These are phyloP conservation scores for Emydura subglobosa DNA, from an alignment of 2,113 vertebrate genomes.

Conservation along the genomic window DNA sequence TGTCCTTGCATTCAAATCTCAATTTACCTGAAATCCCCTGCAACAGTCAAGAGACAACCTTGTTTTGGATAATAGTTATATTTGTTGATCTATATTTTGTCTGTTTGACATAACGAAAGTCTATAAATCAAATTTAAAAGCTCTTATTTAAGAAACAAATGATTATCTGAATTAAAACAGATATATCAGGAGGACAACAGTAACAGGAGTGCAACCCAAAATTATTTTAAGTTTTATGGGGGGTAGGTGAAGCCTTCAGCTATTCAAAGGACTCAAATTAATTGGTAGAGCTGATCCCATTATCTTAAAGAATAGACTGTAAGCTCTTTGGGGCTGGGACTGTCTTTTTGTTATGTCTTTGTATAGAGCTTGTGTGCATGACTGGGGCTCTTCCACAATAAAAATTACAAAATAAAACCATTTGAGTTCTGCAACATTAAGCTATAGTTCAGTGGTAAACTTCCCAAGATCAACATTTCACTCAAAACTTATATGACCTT, in stretches of 20 bases:
- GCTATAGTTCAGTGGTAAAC: background rate
- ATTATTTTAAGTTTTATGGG: background rate
- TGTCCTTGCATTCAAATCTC: too few species aligned
- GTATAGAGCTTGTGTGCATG: background rate
- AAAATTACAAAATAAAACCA: background rate
- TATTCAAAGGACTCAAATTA: background rate
- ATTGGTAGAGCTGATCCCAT: background rate
- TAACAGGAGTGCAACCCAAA: background rate
- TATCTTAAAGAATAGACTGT: background rate
- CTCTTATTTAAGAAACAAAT: too few species aligned
- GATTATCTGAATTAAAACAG: too few species aligned
- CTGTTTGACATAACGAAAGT: too few species aligned
- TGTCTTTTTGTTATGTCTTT: background rate
- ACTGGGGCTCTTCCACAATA: background rate
- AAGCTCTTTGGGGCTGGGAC: background rate
- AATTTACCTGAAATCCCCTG: too few species aligned
- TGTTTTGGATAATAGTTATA: too few species aligned
- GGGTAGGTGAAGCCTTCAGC: background rate
- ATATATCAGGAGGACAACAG: background rate
- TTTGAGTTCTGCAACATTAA: background rate
- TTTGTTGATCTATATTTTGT: too few species aligned
- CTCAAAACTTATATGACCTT: background rate
- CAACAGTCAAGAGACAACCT: too few species aligned
- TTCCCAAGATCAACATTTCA: background rate
- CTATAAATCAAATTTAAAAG: too few species aligned